phyloP scores from a whole-genome alignment of 2,797 vertebrate genomes.

The Apogon talboti region DNA sequence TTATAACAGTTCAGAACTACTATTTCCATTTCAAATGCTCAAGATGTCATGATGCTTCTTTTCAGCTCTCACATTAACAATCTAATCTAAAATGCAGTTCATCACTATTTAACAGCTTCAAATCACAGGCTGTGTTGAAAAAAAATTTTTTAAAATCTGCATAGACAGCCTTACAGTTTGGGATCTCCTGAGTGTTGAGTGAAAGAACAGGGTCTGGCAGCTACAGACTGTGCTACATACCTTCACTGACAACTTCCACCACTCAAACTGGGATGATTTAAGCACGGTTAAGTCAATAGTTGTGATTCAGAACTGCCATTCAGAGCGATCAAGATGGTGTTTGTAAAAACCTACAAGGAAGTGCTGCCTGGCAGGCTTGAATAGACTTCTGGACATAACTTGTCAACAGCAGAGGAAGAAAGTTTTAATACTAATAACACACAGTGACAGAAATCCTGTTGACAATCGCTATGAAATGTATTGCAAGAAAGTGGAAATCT shows the following conservation, averaged over 20 bases:
- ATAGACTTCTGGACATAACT: no score
- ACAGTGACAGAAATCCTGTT: no score
- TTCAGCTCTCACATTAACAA: no score
- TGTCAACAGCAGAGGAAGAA: no score
- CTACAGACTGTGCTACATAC: not conserved
- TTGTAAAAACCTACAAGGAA: not conserved
- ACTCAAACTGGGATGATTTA: conserved; percentile 5
- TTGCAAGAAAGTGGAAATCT: no score
- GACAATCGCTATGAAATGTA: no score
- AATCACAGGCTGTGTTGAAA: not conserved
- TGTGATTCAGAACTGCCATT: not conserved
- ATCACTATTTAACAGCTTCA: not conserved
- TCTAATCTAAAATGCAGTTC: no score
- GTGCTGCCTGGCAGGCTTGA: not conserved
- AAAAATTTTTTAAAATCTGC: not conserved
- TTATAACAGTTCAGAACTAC: no score
- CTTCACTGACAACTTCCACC: conserved; percentile 10
- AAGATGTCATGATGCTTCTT: no score
- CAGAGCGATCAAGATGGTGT: not conserved
- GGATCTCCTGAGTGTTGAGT: not conserved
- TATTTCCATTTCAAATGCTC: no score
- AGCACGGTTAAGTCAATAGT: not conserved
- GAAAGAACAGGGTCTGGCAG: not conserved
- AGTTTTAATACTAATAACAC: no score
- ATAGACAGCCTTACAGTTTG: not conserved